These are phyloP conservation scores for Oegoconia quadripuncta DNA, from an alignment of 2,888 invertebrate genomes.

Conservation along the genomic window DNA sequence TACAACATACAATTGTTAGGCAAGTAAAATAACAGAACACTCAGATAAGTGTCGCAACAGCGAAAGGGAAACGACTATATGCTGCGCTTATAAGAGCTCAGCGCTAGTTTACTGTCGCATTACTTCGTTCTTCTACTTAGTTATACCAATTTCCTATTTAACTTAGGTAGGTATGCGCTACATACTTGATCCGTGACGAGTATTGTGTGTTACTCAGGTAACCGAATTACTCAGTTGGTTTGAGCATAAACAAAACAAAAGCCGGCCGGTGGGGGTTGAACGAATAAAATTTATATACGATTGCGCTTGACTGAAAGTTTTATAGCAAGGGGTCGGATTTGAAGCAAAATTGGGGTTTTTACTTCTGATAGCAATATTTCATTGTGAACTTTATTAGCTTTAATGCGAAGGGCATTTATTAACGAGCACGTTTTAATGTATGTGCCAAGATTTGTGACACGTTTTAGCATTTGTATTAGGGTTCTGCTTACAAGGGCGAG, in stretches of 20 bases:
- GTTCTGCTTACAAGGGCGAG: constrained; percentile 15
- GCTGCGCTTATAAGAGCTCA: too few relatives aligned
- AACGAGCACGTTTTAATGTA: constrained; percentile 46
- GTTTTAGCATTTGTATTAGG: constrained; percentile 24
- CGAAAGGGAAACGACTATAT: too few relatives aligned
- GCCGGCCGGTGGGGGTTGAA: constrained; percentile 27
- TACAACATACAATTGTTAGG: too few relatives aligned
- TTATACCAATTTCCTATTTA: too few relatives aligned
- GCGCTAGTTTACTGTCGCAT: too few relatives aligned
- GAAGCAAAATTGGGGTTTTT: constrained; percentile 51
- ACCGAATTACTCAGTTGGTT: constrained; percentile 45
- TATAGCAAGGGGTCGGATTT: constrained; percentile 49
- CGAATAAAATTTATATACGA: constrained; percentile 60
- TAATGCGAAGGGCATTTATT: constrained; percentile 57
- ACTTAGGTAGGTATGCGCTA: too few relatives aligned
- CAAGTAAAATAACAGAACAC: too few relatives aligned
- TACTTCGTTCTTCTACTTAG: too few relatives aligned
- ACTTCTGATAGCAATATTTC: constrained; percentile 61
- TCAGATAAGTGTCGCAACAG: too few relatives aligned
- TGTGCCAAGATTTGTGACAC: constrained; percentile 26
- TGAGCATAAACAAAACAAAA: constrained; percentile 51
- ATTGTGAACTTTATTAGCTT: constrained; percentile 63
- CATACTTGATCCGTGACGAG: constrained; percentile 26
- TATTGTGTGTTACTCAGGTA: constrained; percentile 42
- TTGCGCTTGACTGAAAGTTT: constrained; percentile 59